These are phyloP conservation scores for Phymatocera aterrima DNA, from an alignment of 2,888 invertebrate genomes.

Conservation along the genomic window DNA sequence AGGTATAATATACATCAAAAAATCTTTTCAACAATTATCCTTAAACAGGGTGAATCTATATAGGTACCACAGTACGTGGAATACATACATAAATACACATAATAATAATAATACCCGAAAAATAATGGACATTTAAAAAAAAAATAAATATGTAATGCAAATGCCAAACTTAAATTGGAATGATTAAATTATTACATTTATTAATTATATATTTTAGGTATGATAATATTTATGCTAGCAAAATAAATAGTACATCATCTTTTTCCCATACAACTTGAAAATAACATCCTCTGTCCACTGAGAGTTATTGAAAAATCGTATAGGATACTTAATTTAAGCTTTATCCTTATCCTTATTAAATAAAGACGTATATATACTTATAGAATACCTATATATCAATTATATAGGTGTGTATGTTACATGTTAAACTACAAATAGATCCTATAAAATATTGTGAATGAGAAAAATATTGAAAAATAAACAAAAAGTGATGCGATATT, in stretches of 20 bases:
- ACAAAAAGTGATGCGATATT: not conserved
- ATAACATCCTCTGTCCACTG: conserved; percentile 62
- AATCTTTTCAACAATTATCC: conserved; percentile 2
- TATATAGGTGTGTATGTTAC: conserved; percentile 27
- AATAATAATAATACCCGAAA: not conserved
- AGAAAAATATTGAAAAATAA: not conserved
- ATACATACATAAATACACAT: too few species aligned
- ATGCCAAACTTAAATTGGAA: conserved; percentile 16
- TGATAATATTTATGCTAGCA: conserved; percentile 26
- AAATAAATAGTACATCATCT: conserved; percentile 47
- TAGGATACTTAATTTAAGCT: conserved; percentile 47
- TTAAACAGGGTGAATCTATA: too few species aligned
- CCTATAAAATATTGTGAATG: not conserved
- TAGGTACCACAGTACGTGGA: too few species aligned
- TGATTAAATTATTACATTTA: conserved; percentile 27
- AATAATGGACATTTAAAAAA: conserved; percentile 21
- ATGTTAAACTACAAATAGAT: not conserved
- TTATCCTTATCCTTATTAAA: not conserved
- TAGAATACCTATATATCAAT: too few species aligned
- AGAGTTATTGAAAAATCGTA: conserved; percentile 58
- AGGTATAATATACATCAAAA: not conserved
- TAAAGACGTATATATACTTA: too few species aligned
- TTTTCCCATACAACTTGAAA: conserved; percentile 57
- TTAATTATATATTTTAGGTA: too few species aligned
- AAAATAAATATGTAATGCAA: conserved; percentile 29